phyloP scores from a whole-genome alignment of 1,140 invertebrate genomes.

The Hypothenemus hampei region DNA sequence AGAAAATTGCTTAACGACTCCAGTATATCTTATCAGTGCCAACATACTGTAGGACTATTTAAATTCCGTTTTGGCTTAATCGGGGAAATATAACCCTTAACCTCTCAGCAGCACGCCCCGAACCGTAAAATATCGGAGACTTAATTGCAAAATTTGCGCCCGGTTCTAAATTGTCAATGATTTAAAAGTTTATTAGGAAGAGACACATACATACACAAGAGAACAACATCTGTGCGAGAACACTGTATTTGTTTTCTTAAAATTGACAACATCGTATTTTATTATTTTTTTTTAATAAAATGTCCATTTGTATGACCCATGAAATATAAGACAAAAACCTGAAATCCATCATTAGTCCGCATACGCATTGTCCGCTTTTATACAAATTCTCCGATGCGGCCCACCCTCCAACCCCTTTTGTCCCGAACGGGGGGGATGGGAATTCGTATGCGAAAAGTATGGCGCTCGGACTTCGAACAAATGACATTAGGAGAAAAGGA shows the following conservation, averaged over 20 bases:
- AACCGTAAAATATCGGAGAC: slow-evolving; percentile 29
- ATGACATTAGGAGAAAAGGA: slow-evolving; percentile 28
- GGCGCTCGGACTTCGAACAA: slow-evolving; percentile 24
- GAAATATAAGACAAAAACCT: slow-evolving; percentile 28
- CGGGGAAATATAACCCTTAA: slow-evolving; percentile 33
- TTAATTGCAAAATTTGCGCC: slow-evolving; percentile 29
- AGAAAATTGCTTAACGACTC: slow-evolving; percentile 29
- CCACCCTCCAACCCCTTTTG: slow-evolving; percentile 10
- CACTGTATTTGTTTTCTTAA: background rate
- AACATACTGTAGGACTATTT: slow-evolving; percentile 32
- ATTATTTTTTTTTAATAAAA: slow-evolving; percentile 15
- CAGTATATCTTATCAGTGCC: slow-evolving; percentile 29
- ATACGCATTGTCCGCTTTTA: slow-evolving; percentile 26
- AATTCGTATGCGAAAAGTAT: slow-evolving; percentile 21
- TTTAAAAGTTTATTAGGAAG: slow-evolving; percentile 32
- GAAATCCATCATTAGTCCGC: slow-evolving; percentile 28
- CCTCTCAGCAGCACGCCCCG: slow-evolving; percentile 31
- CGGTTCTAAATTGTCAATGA: slow-evolving; percentile 29
- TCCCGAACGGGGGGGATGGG: slow-evolving; percentile 14
- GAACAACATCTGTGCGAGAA: too few species aligned
- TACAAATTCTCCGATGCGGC: too few species aligned
- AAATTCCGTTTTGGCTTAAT: slow-evolving; percentile 32
- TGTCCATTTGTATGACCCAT: slow-evolving; percentile 28
- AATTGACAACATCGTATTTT: background rate
- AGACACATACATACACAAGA: too few species aligned